Evolutionary conservation across 2,888 invertebrate genomes (phyloP), one percentile per base, ranked within the genome.

Genomic region (Julus scanicus): DNA sequence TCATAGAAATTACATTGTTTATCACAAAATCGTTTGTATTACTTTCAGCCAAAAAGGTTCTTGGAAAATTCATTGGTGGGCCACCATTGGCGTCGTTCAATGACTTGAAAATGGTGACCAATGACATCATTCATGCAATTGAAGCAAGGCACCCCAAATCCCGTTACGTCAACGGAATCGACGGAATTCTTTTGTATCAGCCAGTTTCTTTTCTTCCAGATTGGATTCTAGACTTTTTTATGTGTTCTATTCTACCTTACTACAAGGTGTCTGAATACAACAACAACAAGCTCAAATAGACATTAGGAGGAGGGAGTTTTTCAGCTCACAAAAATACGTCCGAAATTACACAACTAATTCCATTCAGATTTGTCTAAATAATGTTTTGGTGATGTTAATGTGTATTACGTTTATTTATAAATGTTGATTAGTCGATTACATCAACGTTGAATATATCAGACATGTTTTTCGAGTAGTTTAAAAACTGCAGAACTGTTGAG

Each of bases 101-200:
- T 17, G 49, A 44, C 20, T 11, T 87, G 49, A 40, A 87, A 39
- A 40, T 44, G 63, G 88, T 88, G 4, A 85, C 87, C n/a, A 57
- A 53, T 44, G 88, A 88, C 53, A 83, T 87, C 37, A 40, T 87
- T 29, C 88, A 88, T 20, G 86, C 88, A 0, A 29, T 88, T n/a
- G 87, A 53, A 20, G 87, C 88, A 1, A 39, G 40, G 37, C 37
- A 53, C 20, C 88, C 88, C 20, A 83, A 87, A 39, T 39, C 48
- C 15, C 88, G 88, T 37, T 88, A 88, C 17, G 88, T 87, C 29
- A 87, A 53, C 20, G 88, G 88, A n/a, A n/a, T 88, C 13, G 88
- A 88, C 29, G 88, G 84, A 4, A 29, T 49, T 0, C 57, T 88
- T 6, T 48, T 88, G 87, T 88, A 88, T 20, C 20, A 53, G 40